These are phyloP conservation scores for Agrotis exclamationis DNA, from an alignment of 2,888 invertebrate genomes.

Conservation along the genomic window DNA sequence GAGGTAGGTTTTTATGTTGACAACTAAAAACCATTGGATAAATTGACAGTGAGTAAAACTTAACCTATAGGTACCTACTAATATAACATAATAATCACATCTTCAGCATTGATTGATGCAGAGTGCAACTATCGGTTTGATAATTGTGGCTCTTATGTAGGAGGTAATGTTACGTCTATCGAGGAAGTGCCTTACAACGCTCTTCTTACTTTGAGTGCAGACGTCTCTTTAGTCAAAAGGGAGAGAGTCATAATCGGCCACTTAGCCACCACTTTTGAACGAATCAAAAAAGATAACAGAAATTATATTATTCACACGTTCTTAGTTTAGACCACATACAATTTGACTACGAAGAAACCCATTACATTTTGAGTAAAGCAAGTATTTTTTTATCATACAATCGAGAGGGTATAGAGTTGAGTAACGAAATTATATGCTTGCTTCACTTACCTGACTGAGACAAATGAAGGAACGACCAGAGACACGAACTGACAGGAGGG, in stretches of 20 bases:
- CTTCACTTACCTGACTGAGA: constrained; percentile 7
- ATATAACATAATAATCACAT: too few relatives aligned
- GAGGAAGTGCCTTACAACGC: too few relatives aligned
- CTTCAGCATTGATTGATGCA: too few relatives aligned
- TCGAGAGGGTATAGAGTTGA: background rate
- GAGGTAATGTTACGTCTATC: too few relatives aligned
- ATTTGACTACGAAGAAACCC: background rate
- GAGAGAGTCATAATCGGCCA: background rate
- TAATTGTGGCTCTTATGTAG: too few relatives aligned
- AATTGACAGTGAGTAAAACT: too few relatives aligned
- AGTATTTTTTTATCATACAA: background rate
- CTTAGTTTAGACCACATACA: background rate
- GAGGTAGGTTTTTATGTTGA: too few relatives aligned
- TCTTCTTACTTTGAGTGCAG: too few relatives aligned
- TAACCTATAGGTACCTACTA: too few relatives aligned
- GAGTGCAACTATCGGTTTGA: too few relatives aligned
- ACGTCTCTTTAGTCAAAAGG: too few relatives aligned
- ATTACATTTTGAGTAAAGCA: background rate
- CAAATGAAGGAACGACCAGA: constrained; percentile 15
- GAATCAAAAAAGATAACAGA: background rate
- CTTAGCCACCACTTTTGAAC: background rate
- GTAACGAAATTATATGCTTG: constrained; percentile 3
- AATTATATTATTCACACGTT: background rate
- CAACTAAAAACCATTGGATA: too few relatives aligned
- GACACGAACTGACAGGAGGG: constrained; percentile 6